Percentiles rank a stretch among this genome's conserved stretches.
Evolutionary conservation across 1,140 invertebrate species (phyloP).

Genomic region (Drosophila biarmipes): DNA sequence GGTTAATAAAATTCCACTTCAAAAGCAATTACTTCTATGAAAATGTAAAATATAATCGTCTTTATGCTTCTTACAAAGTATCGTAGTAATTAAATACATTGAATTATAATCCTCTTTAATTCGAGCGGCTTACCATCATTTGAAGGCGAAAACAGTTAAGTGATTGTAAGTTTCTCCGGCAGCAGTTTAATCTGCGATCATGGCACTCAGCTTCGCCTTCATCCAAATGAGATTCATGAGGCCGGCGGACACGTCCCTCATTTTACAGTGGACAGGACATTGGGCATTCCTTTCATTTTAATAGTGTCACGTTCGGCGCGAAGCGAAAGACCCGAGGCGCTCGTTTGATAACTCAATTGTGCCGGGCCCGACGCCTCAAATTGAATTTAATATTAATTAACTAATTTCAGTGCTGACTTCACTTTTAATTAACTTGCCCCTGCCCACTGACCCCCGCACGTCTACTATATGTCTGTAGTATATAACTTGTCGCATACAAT

Average conservation of each 20-base stretch:
- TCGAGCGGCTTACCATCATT: not conserved
- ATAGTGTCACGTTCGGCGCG: constrained; percentile 60
- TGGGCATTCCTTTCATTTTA: constrained; percentile 39
- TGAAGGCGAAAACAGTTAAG: not conserved
- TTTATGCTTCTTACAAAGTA: too few relatives aligned
- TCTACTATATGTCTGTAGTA: not conserved
- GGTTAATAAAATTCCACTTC: too few relatives aligned
- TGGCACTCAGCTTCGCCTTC: not conserved
- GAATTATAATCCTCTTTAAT: too few relatives aligned
- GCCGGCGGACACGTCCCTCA: constrained; percentile 31
- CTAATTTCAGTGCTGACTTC: constrained; percentile 68
- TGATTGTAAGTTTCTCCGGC: constrained; percentile 2
- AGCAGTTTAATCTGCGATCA: constrained; percentile 33
- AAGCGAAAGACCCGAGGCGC: constrained; percentile 48
- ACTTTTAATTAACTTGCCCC: constrained; percentile 65
- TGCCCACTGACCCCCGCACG: not conserved
- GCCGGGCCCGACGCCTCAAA: constrained; percentile 39
- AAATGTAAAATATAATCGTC: too few relatives aligned
- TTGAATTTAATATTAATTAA: constrained; percentile 82
- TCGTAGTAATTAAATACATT: too few relatives aligned
- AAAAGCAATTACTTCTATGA: too few relatives aligned
- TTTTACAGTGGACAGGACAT: constrained; percentile 43
- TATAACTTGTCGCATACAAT: constrained; percentile 24
- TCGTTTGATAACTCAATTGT: constrained; percentile 77
- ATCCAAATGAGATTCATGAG: constrained; percentile 35